phyloP scores from a whole-genome alignment of 2,797 vertebrate genomes.

The Fistularia tabacaria region DNA sequence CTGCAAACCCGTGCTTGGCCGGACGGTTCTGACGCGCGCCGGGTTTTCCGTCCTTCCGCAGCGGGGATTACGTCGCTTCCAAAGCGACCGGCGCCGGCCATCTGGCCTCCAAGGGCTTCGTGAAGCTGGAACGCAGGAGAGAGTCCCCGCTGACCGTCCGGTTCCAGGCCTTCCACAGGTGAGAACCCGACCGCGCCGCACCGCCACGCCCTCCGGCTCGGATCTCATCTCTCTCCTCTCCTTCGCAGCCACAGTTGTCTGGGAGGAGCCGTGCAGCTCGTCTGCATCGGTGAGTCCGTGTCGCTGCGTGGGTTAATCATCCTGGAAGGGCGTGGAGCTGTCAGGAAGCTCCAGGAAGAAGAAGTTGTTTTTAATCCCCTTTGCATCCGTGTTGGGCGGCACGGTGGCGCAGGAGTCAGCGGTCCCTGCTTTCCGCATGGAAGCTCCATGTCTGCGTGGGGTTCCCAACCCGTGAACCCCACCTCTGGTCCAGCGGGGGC shows the following conservation, averaged over 20 bases:
- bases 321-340: no score
- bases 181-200: not conserved
- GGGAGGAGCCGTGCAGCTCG: slow-evolving; percentile 69
- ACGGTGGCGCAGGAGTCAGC: no score
- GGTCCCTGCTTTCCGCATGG: no score
- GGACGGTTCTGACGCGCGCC: no score
- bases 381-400: no score
- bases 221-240: slow-evolving; percentile 2
- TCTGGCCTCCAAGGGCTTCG: slow-evolving; percentile 55
- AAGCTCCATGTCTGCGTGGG: no score
- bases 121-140: slow-evolving; percentile 74
- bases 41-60: slow-evolving; percentile 30
- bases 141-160: slow-evolving; percentile 1
- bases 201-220: not conserved
- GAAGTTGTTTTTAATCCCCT: no score
- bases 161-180: slow-evolving; percentile 72
- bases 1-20: slow-evolving; percentile 19
- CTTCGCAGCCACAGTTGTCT: slow-evolving; percentile 72
- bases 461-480: no score
- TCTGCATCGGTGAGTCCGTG: slow-evolving; percentile 78
- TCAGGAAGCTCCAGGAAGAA: no score
- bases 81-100: slow-evolving; percentile 13
- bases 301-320: no score
- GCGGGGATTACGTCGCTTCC: slow-evolving; percentile 70
- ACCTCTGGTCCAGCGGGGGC: no score